phyloP scores from a whole-genome alignment of 2,113 vertebrate species.

The Chionis minor region DNA sequence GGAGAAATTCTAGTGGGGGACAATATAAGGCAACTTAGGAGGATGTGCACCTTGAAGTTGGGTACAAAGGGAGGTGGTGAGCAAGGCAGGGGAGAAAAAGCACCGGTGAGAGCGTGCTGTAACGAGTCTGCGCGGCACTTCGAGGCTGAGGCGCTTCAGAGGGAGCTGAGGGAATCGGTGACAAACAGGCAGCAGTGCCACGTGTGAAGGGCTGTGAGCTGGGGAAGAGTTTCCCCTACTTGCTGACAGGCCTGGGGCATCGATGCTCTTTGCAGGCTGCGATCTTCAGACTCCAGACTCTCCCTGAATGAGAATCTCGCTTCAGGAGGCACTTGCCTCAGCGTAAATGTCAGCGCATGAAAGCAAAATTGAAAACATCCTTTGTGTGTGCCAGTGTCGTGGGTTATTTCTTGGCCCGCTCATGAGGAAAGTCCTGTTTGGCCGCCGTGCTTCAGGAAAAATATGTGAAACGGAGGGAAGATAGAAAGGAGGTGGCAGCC shows the following conservation, averaged over 20 bases:
- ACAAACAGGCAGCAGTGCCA: background rate
- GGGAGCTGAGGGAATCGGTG: background rate
- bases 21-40: background rate
- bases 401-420: slow-evolving; percentile 36
- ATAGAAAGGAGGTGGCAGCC: background rate
- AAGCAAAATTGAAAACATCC: background rate
- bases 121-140: background rate
- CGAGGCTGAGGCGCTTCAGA: background rate
- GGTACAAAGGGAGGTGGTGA: background rate
- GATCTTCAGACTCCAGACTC: background rate
- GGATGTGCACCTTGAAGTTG: background rate
- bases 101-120: background rate
- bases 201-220: background rate
- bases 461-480: background rate
- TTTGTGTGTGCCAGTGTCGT: background rate
- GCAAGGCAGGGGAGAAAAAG: background rate
- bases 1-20: background rate
- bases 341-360: background rate
- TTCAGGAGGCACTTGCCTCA: background rate
- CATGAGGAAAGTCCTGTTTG: background rate
- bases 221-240: background rate
- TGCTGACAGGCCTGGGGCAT: background rate
- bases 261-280: background rate
- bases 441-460: background rate
- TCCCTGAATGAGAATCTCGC: background rate